Conservation (phyloP, 2,113 vertebrate genomes). For the Sebastes fasciatus region DNA sequence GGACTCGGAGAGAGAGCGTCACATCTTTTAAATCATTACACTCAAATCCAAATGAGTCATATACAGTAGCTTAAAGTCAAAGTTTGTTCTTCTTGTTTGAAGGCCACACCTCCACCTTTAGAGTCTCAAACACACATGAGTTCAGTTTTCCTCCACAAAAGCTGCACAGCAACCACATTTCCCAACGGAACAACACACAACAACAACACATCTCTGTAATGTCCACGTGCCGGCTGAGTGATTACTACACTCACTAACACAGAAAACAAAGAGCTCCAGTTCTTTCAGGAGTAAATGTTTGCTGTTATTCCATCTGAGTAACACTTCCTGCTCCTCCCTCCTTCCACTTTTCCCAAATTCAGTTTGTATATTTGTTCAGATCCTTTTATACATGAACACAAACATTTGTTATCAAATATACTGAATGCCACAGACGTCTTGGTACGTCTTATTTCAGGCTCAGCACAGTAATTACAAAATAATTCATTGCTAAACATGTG, state of each 20-base stretch:
- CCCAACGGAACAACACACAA: background rate
- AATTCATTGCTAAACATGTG: background rate
- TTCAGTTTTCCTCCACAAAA: conserved; percentile 7
- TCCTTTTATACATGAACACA: background rate
- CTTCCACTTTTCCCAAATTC: background rate
- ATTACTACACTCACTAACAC: conserved; percentile 16
- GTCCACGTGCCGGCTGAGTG: background rate
- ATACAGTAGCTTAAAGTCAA: background rate
- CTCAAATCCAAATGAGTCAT: background rate
- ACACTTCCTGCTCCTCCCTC: conserved; percentile 12
- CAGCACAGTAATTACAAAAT: background rate
- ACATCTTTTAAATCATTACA: background rate
- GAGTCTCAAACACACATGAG: background rate
- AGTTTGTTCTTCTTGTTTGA: background rate
- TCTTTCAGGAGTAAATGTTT: conserved; percentile 50
- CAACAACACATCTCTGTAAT: background rate
- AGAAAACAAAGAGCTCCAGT: conserved; percentile 53
- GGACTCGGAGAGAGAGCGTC: background rate
- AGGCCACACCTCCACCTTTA: background rate
- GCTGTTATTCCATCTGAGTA: conserved; percentile 28
- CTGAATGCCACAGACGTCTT: background rate
- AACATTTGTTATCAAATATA: background rate
- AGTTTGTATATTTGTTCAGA: background rate
- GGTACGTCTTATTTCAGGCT: background rate
- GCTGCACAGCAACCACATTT: background rate